Conservation (phyloP, 2,797 vertebrate species). For the Adelosebastes latens region DNA sequence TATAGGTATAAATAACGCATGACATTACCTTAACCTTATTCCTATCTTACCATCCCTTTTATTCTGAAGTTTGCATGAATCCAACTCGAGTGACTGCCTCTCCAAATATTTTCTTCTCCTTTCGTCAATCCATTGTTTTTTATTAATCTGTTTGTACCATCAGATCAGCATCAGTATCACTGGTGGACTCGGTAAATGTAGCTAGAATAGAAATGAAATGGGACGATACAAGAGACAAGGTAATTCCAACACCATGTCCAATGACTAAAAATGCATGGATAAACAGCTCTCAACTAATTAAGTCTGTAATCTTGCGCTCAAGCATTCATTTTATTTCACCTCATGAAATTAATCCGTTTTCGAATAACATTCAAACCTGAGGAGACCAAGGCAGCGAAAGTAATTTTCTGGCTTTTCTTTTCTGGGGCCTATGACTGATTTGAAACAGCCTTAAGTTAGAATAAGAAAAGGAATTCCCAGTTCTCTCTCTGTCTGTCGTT, state of each 20-base stretch:
- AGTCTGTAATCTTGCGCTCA: not conserved
- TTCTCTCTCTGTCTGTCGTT: not conserved
- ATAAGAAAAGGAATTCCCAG: not conserved
- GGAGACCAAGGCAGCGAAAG: not conserved
- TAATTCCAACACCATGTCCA: not conserved
- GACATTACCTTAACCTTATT: too few relatives aligned
- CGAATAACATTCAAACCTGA: not conserved
- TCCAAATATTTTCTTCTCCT: not conserved
- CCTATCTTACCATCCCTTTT: too few relatives aligned
- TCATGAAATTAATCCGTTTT: slow-evolving; percentile 14
- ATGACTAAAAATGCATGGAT: not conserved
- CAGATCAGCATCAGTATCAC: not conserved
- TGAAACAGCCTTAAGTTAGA: slow-evolving; percentile 25
- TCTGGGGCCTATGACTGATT: not conserved
- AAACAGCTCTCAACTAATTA: not conserved
- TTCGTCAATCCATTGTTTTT: not conserved
- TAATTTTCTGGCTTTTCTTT: not conserved
- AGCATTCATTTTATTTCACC: not conserved
- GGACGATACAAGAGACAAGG: not conserved
- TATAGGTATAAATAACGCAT: not conserved
- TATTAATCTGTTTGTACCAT: not conserved
- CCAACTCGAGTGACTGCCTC: too few relatives aligned
- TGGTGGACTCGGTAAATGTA: not conserved
- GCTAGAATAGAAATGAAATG: not conserved
- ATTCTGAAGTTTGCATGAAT: not conserved